A percentile compares a stretch with the other conserved stretches of the same genome.
phyloP scores from a whole-genome alignment of 1,140 invertebrate genomes.

The Tetragonula clypearis region DNA sequence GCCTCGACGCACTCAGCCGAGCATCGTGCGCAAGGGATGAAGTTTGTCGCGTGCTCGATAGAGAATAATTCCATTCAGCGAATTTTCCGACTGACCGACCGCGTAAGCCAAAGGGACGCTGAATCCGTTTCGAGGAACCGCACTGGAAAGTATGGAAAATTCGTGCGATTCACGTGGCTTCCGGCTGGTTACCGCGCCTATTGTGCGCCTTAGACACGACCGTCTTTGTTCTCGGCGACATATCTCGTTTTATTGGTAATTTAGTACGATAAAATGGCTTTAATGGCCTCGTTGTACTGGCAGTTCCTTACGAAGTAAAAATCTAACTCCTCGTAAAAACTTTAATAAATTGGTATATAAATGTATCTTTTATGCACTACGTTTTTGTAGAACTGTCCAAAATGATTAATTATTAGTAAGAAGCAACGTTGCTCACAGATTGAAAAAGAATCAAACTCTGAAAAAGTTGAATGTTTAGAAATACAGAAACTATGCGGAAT shows the following conservation, averaged over 20 bases:
- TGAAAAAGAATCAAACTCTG: too few species aligned
- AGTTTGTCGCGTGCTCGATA: slow-evolving; percentile 63
- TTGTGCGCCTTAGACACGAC: neutral
- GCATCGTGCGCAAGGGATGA: slow-evolving; percentile 57
- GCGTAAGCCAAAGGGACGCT: neutral
- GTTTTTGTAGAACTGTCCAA: too few species aligned
- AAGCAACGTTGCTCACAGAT: too few species aligned
- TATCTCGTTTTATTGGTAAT: neutral
- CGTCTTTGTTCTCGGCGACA: neutral
- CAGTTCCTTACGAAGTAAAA: too few species aligned
- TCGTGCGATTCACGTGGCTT: neutral
- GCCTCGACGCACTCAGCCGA: slow-evolving; percentile 57
- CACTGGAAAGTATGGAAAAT: slow-evolving; percentile 13
- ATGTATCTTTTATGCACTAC: too few species aligned
- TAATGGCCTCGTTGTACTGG: neutral
- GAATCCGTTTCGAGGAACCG: neutral
- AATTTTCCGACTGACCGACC: slow-evolving; percentile 64
- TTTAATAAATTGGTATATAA: too few species aligned
- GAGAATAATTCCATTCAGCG: slow-evolving; percentile 64
- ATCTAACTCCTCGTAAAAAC: too few species aligned
- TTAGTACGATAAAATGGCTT: neutral
- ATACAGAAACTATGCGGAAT: too few species aligned
- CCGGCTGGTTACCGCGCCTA: neutral
- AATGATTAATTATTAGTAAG: too few species aligned
- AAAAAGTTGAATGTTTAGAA: too few species aligned